Evolutionary conservation across 2,797 vertebrate species (phyloP).

Genomic region (Uromys caudimaculatus): DNA sequence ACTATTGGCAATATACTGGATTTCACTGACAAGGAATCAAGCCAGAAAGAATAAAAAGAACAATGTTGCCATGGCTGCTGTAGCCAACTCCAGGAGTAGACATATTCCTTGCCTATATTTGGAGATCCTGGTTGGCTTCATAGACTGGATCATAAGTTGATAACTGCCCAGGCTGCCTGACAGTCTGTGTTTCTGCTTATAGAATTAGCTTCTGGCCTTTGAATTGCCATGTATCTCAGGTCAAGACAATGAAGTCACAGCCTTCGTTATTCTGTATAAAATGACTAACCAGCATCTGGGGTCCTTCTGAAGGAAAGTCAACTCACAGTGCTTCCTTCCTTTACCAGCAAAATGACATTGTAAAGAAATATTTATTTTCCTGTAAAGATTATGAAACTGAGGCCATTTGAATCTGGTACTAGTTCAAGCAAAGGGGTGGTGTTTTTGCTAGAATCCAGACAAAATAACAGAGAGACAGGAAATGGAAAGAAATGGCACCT

Average conservation of each 20-base stretch:
- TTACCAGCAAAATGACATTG: not conserved
- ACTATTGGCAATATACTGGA: not conserved
- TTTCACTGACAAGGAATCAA: conserved; percentile 46
- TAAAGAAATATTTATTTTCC: not conserved
- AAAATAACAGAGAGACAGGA: not conserved
- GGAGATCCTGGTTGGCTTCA: not conserved
- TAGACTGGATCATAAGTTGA: not conserved
- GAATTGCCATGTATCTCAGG: not conserved
- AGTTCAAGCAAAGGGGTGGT: not conserved
- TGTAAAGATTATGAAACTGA: not conserved
- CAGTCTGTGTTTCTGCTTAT: not conserved
- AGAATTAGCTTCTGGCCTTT: not conserved
- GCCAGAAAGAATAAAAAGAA: not conserved
- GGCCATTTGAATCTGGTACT: not conserved
- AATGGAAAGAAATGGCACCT: not conserved
- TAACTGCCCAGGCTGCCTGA: not conserved
- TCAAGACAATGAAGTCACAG: not conserved
- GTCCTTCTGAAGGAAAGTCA: not conserved
- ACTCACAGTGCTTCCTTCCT: not conserved
- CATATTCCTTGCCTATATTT: not conserved
- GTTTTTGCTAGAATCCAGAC: not conserved
- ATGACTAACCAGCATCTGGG: not conserved
- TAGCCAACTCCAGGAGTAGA: not conserved
- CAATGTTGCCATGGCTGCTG: conserved; percentile 26
- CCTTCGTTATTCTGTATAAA: not conserved